These are phyloP conservation scores for Cairina moschata DNA, from an alignment of 2,113 vertebrate species.

Conservation along the genomic window DNA sequence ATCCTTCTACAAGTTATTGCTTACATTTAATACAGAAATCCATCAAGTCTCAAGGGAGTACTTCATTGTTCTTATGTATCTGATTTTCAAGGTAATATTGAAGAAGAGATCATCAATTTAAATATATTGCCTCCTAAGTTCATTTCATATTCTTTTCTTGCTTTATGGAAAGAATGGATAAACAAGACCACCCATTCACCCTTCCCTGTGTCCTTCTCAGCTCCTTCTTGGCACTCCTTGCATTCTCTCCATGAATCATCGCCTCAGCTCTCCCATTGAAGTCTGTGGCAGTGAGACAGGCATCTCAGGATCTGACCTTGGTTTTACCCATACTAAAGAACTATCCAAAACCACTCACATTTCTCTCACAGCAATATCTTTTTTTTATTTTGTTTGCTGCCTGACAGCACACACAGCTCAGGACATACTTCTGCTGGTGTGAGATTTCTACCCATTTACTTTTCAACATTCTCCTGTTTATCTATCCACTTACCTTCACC, in stretches of 20 bases:
- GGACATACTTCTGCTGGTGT: not conserved
- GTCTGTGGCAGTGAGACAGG: not conserved
- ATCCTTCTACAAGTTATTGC: not conserved
- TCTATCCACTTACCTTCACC: not conserved
- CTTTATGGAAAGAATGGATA: not conserved
- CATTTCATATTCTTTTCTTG: not conserved
- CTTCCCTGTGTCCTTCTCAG: not conserved
- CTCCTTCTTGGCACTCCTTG: not conserved
- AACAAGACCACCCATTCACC: not conserved
- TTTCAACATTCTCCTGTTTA: not conserved
- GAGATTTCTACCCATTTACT: not conserved
- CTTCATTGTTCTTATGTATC: not conserved
- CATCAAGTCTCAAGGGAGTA: not conserved
- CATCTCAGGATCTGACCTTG: not conserved
- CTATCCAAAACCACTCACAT: not conserved
- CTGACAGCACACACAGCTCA: not conserved
- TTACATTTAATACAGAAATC: not conserved
- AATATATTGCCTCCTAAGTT: not conserved
- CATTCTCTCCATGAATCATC: not conserved
- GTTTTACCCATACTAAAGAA: not conserved
- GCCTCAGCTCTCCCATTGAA: not conserved
- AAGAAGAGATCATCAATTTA: not conserved
- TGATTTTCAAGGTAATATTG: not conserved
- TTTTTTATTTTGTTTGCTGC: not conserved
- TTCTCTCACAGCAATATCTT: not conserved